Conservation (phyloP, 2,113 vertebrate species). For the Brachyhypopomus occidentalis region DNA sequence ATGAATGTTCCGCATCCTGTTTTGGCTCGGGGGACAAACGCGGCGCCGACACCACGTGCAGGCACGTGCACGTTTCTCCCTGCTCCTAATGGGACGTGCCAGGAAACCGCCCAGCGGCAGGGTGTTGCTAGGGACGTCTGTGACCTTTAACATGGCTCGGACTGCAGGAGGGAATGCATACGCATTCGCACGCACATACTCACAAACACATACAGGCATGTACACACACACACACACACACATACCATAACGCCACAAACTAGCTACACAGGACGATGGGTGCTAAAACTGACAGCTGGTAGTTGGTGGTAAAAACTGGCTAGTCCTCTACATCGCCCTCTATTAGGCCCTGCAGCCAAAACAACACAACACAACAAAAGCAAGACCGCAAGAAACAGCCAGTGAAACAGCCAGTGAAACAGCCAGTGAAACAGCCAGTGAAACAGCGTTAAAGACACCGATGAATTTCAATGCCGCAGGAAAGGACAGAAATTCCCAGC, state of each 20-base stretch:
- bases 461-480: conserved; percentile 65
- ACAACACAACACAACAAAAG: neutral
- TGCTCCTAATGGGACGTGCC: conserved; percentile 26
- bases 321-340: neutral
- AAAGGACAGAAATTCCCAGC: conserved; percentile 48
- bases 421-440: conserved; percentile 55
- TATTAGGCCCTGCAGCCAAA: neutral
- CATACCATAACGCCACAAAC: conserved; percentile 8
- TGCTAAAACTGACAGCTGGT: conserved; percentile 41
- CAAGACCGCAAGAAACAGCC: conserved; percentile 14
- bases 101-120: conserved; percentile 1
- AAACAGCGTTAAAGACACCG: conserved; percentile 61
- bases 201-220: conserved; percentile 18
- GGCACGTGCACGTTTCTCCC: conserved; percentile 18
- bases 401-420: too few species aligned
- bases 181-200: neutral
- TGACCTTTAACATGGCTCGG: conserved; percentile 13
- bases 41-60: conserved; percentile 50
- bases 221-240: neutral
- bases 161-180: neutral
- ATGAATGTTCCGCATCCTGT: conserved; percentile 54
- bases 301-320: conserved; percentile 35
- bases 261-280: conserved; percentile 43
- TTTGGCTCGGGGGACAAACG: conserved; percentile 51
- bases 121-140: conserved; percentile 20